Base-by-base conservation (phyloP, 2,888 invertebrate species). In the Disparrhopalites patrizii region DNA sequence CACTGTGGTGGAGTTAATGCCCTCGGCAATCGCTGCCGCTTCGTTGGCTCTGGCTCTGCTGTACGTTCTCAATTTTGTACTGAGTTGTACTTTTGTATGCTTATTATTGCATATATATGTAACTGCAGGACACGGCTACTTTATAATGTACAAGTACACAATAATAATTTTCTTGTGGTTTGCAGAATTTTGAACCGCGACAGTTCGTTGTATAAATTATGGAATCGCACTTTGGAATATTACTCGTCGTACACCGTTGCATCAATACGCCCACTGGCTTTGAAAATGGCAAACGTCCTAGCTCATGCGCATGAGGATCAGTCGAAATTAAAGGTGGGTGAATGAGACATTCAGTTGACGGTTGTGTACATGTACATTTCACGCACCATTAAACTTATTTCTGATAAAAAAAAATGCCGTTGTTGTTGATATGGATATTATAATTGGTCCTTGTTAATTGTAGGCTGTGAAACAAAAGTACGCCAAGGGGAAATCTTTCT, bases 1-100 rank as follows among this genome's bases (percentile, higher is more conserved):
- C 78, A 82, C 86, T 15, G 86, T 87, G 23, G 86, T 87, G 76
- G 80, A 81, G 69, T 84, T 88, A 76, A 82, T 84, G 67, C 94
- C 96, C 0, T 97, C 97, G 0, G 83, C 90, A 75, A 82, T 93
- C 65, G 90, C 93, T 47, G 91, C 90, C 8, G 87, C 89, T 3
- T 87, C 92, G 7, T 82, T 91, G 64, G 91, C 88, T 78, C 82
- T 93, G 10, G 85, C 92, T 2, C 81, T 90, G 25, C 82, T 84
- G 75, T 82, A 81, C 77, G 81, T 31, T 36, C 8, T 51, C 3
- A n/a, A n/a, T 31, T 58, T 27, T 58, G 28, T 27, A 54, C n/a
- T 58, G 8, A 13, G 56, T 28, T 3, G 23, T 25, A 47, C 50
- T 63, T 58, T 36, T 13, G 27, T 28, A 10, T 18, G 54, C 20